Evolutionary conservation across 2,113 vertebrate species (phyloP).

Genomic region (Clarias macrocephalus): DNA sequence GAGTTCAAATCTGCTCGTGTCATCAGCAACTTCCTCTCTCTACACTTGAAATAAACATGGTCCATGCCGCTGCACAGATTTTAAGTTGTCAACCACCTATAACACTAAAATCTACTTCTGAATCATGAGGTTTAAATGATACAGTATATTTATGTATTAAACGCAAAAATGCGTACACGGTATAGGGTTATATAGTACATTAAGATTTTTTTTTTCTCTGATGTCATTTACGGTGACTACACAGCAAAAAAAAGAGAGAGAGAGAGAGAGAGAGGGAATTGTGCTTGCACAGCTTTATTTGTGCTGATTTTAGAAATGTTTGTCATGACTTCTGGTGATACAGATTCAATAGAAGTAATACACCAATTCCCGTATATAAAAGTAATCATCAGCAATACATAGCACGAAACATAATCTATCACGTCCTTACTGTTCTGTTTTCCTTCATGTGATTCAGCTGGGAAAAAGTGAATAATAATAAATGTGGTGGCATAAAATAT

Average conservation of each 20-base stretch:
- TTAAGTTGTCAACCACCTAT: not conserved
- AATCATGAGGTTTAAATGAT: not conserved
- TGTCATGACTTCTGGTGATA: no score
- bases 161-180: not conserved
- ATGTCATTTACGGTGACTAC: not conserved
- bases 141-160: not conserved
- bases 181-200: no score
- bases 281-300: no score
- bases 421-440: not conserved
- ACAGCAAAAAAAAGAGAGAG: not conserved
- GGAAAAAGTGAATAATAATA: not conserved
- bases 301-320: no score
- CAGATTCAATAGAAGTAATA: no score
- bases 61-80: not conserved
- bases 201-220: not conserved
- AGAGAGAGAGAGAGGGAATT: not conserved
- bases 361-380: not conserved
- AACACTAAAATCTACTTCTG: not conserved
- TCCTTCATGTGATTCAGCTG: not conserved
- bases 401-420: not conserved
- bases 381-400: not conserved
- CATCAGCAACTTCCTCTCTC: conserved; percentile 22
- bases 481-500: not conserved
- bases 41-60: not conserved
- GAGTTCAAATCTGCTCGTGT: not conserved